Conservation (phyloP, 2,888 invertebrate genomes). For the Keiferia lycopersicella region DNA sequence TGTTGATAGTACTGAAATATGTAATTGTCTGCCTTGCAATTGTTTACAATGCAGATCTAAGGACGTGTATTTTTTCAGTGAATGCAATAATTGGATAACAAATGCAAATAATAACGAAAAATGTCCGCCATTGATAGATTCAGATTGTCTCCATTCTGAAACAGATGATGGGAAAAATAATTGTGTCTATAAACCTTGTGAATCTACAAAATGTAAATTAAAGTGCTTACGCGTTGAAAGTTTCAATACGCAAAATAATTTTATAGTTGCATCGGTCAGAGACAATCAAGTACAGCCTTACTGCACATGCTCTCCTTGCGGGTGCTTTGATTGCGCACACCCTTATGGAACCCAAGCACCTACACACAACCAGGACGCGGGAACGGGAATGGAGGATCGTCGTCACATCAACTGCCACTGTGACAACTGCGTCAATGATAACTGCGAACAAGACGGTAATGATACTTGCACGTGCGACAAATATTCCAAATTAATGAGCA, state of each 20-base stretch:
- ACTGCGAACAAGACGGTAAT: constrained; percentile 45
- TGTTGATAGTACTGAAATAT: constrained; percentile 20
- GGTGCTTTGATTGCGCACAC: constrained; percentile 51
- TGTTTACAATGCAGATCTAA: constrained; percentile 43
- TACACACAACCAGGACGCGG: constrained; percentile 37
- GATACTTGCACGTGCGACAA: constrained; percentile 51
- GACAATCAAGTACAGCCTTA: constrained; percentile 31
- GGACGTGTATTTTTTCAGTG: not conserved
- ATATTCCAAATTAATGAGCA: constrained; percentile 45
- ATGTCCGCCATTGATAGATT: not conserved
- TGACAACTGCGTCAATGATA: constrained; percentile 47
- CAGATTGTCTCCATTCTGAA: constrained; percentile 6
- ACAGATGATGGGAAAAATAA: not conserved
- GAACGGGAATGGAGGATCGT: constrained; percentile 50
- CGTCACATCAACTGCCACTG: constrained; percentile 49
- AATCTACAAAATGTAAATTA: constrained; percentile 41
- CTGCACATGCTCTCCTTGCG: constrained; percentile 59
- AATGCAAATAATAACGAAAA: not conserved
- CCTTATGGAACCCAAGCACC: constrained; percentile 39
- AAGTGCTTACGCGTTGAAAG: not conserved
- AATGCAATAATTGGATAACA: not conserved
- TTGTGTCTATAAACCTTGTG: constrained; percentile 49
- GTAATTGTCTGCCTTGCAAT: constrained; percentile 40
- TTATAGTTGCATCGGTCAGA: constrained; percentile 45
- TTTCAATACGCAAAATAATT: constrained; percentile 31